phyloP scores from a whole-genome alignment of 2,113 vertebrate species.

The Oryzias curvinotus region DNA sequence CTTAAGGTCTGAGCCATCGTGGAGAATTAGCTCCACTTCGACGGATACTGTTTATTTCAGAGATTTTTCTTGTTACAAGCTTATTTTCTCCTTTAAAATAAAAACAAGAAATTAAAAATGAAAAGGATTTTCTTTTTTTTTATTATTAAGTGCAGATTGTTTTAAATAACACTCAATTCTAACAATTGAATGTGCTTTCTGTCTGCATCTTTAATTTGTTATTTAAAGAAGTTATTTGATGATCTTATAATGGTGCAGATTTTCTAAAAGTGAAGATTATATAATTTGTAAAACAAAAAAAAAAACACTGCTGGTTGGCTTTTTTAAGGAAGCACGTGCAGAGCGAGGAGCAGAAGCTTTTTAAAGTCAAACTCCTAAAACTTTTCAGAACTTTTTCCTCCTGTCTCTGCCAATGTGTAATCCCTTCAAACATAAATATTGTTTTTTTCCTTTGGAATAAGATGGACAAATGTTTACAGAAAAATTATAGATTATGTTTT shows the following conservation, averaged over 20 bases:
- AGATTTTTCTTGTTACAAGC: not conserved
- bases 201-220: not conserved
- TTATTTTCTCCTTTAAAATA: not conserved
- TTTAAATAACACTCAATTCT: not conserved
- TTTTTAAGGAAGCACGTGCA: slow-evolving; percentile 14
- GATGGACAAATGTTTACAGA: too few relatives aligned
- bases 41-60: slow-evolving; percentile 41
- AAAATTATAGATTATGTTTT: too few relatives aligned
- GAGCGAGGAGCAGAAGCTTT: slow-evolving; percentile 14
- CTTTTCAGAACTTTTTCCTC: slow-evolving; percentile 43
- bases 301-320: not conserved
- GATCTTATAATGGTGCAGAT: not conserved
- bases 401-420: slow-evolving; percentile 35
- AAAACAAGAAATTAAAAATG: not conserved
- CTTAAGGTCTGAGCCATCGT: slow-evolving; percentile 58
- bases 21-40: slow-evolving; percentile 67
- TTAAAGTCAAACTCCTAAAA: slow-evolving; percentile 53
- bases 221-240: not conserved
- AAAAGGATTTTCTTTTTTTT: too few relatives aligned
- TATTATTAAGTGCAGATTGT: not conserved
- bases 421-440: slow-evolving; percentile 10
- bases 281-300: too few relatives aligned
- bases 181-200: slow-evolving; percentile 3
- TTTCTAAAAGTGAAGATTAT: not conserved
- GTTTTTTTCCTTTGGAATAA: too few relatives aligned